Conservation (phyloP, 2,797 vertebrate species). For the Galaxias olidus region DNA sequence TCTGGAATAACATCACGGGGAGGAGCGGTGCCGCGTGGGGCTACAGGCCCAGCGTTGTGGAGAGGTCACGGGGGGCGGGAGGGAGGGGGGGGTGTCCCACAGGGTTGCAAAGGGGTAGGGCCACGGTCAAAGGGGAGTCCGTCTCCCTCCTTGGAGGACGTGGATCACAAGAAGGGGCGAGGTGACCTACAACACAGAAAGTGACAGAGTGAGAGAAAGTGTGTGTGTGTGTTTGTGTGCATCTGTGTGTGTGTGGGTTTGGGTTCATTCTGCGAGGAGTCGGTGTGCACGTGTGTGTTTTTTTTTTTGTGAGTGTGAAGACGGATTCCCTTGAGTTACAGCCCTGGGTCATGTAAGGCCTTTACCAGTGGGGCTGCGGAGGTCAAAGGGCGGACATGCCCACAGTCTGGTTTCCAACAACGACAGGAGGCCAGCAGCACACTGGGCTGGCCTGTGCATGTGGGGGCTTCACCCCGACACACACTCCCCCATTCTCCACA, state of each 20-base stretch:
- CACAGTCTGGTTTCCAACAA: conserved; percentile 15
- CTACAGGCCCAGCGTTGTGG: conserved; percentile 42
- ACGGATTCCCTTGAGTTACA: conserved; percentile 21
- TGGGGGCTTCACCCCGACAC: background rate
- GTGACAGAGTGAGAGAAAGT: background rate
- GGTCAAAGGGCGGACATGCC: conserved; percentile 41
- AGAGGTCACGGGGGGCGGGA: conserved; percentile 56
- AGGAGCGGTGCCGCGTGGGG: conserved; percentile 45
- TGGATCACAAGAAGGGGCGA: conserved; percentile 53
- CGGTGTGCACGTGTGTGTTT: too few species aligned
- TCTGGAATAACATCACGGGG: conserved; percentile 76
- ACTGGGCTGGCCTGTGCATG: conserved; percentile 36
- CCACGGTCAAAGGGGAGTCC: conserved; percentile 44
- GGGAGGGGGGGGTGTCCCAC: conserved; percentile 23
- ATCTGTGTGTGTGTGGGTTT: background rate
- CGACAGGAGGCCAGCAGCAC: conserved; percentile 12
- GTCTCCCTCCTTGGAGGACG: conserved; percentile 28
- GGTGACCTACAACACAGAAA: background rate
- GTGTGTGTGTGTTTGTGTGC: background rate
- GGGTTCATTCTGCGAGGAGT: too few species aligned
- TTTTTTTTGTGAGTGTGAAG: background rate
- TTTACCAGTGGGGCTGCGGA: conserved; percentile 14
- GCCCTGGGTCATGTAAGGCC: conserved; percentile 14
- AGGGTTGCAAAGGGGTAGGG: conserved; percentile 38
- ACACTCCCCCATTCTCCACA: conserved; percentile 4